Conservation (phyloP, 1,140 invertebrate species). For the Calephelis nemesis region DNA sequence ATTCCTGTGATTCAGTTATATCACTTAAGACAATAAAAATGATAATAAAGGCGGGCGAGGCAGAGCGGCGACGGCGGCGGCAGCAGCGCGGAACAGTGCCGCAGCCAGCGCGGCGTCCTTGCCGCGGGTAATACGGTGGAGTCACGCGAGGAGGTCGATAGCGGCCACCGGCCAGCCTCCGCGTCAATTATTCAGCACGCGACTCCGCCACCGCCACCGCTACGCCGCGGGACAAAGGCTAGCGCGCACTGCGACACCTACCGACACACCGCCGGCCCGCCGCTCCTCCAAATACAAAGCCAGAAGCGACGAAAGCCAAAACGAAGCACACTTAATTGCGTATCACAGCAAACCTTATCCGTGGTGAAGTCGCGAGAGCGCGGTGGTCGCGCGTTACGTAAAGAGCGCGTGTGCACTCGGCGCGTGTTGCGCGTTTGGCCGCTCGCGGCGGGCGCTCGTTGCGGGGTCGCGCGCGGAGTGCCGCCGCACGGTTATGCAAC, state of each 20-base stretch:
- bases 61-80: conserved; percentile 38
- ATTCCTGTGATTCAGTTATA: neutral
- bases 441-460: conserved; percentile 68
- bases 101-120: conserved; percentile 75
- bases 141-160: conserved; percentile 74
- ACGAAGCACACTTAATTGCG: conserved; percentile 49
- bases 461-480: conserved; percentile 72
- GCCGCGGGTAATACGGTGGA: conserved; percentile 52
- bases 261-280: conserved; percentile 58
- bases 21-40: conserved; percentile 21
- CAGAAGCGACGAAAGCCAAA: conserved; percentile 45
- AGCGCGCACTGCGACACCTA: conserved; percentile 69
- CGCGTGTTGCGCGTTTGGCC: conserved; percentile 46
- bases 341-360: conserved; percentile 57
- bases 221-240: conserved; percentile 55
- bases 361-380: conserved; percentile 31
- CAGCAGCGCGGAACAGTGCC: conserved; percentile 46
- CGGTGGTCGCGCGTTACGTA: conserved; percentile 39
- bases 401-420: conserved; percentile 56
- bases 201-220: conserved; percentile 52
- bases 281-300: conserved; percentile 45
- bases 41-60: conserved; percentile 24
- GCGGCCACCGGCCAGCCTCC: conserved; percentile 61
- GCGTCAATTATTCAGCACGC: conserved; percentile 75
- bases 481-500: conserved; percentile 73